phyloP scores from a whole-genome alignment of 2,797 vertebrate genomes.

The Arrhamphus sclerolepis region DNA sequence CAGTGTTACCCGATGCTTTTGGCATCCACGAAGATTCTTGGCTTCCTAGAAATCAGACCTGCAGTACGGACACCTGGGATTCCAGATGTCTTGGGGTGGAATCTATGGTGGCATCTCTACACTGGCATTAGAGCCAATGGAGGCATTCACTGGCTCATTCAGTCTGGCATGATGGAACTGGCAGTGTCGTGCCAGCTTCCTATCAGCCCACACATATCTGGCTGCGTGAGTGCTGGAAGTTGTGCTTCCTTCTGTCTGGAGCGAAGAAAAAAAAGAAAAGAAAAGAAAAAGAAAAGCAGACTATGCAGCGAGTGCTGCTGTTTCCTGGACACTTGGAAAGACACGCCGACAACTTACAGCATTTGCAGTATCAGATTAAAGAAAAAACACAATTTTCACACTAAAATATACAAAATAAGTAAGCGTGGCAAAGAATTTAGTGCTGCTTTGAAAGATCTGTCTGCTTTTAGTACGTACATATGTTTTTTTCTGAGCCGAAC shows the following conservation, averaged over 20 bases:
- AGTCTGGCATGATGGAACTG: slow-evolving; percentile 50
- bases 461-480: slow-evolving; percentile 39
- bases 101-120: slow-evolving; percentile 69
- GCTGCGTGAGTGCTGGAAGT: slow-evolving; percentile 43
- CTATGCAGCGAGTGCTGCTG: slow-evolving; percentile 18
- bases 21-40: slow-evolving; percentile 53
- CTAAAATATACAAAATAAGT: slow-evolving; percentile 20
- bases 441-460: slow-evolving; percentile 49
- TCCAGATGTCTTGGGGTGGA: slow-evolving; percentile 76
- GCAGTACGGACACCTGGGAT: slow-evolving; percentile 75
- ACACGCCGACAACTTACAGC: slow-evolving; percentile 12
- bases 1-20: slow-evolving; percentile 34
- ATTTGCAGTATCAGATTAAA: slow-evolving; percentile 12
- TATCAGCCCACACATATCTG: slow-evolving; percentile 59
- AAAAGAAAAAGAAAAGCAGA: slow-evolving; percentile 9
- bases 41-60: slow-evolving; percentile 80
- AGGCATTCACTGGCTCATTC: slow-evolving; percentile 74
- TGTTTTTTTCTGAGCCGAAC: slow-evolving; percentile 37
- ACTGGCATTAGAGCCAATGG: slow-evolving; percentile 57
- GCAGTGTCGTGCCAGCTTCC: slow-evolving; percentile 65
- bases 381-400: slow-evolving; percentile 35
- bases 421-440: slow-evolving; percentile 46
- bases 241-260: slow-evolving; percentile 37
- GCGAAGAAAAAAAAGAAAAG: slow-evolving; percentile 21
- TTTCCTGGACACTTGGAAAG: slow-evolving; percentile 32